Evolutionary conservation across 2,888 invertebrate species (phyloP), one percentile per base, ranked within the genome.

Genomic region (Julus scanicus): DNA sequence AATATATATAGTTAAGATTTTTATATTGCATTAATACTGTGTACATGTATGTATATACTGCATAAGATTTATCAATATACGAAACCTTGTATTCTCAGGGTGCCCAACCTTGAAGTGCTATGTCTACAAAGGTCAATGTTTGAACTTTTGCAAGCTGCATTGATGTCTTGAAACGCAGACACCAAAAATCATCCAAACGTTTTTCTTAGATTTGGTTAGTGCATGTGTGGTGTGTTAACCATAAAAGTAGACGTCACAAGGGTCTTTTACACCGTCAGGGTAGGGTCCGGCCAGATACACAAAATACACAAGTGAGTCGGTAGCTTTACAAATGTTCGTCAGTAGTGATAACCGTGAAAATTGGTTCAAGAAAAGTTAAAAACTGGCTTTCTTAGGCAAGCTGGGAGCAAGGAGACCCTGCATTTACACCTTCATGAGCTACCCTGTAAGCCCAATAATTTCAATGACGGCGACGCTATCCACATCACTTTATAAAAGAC

Each of bases 301-400:
- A 29, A 44, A 85, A 48, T 29, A 49, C 85, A 85, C 85, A 85
- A 85, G 48, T 85, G n/a, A 85, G 49, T 85, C 85, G 85, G 63
- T 53, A 57, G 57, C 86, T 29, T 86, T 86, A 40, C 40, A 86
- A 40, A 63, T 57, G 48, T 86, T 63, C 86, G 57, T 86, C 86
- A 63, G 86, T 86, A 53, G 86, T 86, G 86, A 86, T 86, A 86
- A 57, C 86, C 86, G 86, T 86, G 86, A 86, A 86, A 86, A 86
- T 86, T 86, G 40, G 29, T 85, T 85, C 29, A 85, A 29, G 85
- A 49, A 49, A 49, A 85, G 49, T 85, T 49, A 85, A 85, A 85
- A 85, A 48, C 85, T 17, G 85, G 44, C 48, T 44, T 44, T 85
- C 85, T 44, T 85, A 48, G 49, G 85, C 49, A 3, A 11, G 84